Evolutionary conservation across 2,113 vertebrate species (phyloP).

Genomic region (Protomyctophum bolini): DNA sequence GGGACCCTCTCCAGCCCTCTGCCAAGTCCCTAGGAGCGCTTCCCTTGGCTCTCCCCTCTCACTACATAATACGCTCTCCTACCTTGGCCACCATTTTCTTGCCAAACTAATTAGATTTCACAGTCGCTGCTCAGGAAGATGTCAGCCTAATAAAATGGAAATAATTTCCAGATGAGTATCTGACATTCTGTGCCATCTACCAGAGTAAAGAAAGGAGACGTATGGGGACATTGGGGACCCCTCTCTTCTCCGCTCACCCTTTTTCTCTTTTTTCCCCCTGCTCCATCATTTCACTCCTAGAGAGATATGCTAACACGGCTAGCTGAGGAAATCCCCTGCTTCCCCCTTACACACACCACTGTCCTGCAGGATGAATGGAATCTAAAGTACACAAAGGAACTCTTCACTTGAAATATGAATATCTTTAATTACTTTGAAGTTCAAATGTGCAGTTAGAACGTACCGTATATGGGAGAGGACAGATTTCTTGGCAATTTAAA

Average conservation of each 20-base stretch:
- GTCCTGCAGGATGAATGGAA: conserved; percentile 55
- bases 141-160: conserved; percentile 75
- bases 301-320: conserved; percentile 64
- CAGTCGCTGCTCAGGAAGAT: conserved; percentile 60
- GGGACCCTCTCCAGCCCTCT: conserved; percentile 48
- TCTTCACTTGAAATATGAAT: conserved; percentile 65
- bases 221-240: conserved; percentile 35
- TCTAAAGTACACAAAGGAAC: conserved; percentile 60
- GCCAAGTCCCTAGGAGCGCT: conserved; percentile 11
- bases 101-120: conserved; percentile 78
- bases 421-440: conserved; percentile 69
- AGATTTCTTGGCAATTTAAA: too few species aligned
- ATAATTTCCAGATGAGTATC: conserved; percentile 80
- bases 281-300: conserved; percentile 56
- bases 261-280: conserved; percentile 10
- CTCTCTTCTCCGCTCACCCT: neutral
- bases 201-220: conserved; percentile 59
- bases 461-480: conserved; percentile 31
- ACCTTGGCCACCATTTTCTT: conserved; percentile 62
- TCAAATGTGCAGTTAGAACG: neutral
- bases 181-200: conserved; percentile 70
- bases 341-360: conserved; percentile 18
- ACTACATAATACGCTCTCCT: conserved; percentile 61
- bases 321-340: neutral
- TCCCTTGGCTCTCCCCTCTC: conserved; percentile 28